Base-by-base conservation (phyloP, 2,888 invertebrate genomes). In the Odontocerum albicorne region DNA sequence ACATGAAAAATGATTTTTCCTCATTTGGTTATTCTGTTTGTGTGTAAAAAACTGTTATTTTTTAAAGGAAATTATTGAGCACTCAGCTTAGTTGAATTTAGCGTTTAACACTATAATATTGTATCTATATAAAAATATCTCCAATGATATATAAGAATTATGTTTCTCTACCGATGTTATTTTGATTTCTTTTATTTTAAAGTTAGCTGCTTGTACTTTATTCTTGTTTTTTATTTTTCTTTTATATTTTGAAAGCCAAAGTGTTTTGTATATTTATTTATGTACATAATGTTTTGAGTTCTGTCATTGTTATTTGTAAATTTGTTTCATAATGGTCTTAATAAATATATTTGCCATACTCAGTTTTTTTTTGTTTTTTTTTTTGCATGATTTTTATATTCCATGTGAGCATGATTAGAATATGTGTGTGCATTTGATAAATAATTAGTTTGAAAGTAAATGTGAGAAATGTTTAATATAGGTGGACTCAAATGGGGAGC, bases 401-500 rank as follows among this genome's bases (percentile, higher is more conserved):
- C 61, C 62, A 63, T 63, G 54, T 55, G 59, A 31, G 43, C 16
- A 47, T 38, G 52, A 49, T 45, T 46, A 38, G 43, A 38, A 59
- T 43, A 63, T 51, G 52, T 60, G 59, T 27, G 60, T 52, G 55
- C 27, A 33, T 33, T n/a, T 33, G 13, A 33, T 62, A 47, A 39
- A 49, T 51, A 35, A n/a, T 49, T 43, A 53, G 12, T 17, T 39
- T 8, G 17, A 17, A n/a, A 39, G 39, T 3, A 19, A 19, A 10
- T 10, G 6, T 27, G 8, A 20, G 52, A 54, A 27, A 52, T 50
- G 60, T 61, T 64, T 47, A 47, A 61, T 55, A 60, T 62, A 91
- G 84, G 85, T 90, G 63, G 92, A 92, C 66, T 85, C 87, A 67
- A 87, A 85, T 66, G 88, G 88, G 22, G 85, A 86, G 62, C 82